phyloP scores from a whole-genome alignment of 2,888 invertebrate species.

The Sipunculus nudus region DNA sequence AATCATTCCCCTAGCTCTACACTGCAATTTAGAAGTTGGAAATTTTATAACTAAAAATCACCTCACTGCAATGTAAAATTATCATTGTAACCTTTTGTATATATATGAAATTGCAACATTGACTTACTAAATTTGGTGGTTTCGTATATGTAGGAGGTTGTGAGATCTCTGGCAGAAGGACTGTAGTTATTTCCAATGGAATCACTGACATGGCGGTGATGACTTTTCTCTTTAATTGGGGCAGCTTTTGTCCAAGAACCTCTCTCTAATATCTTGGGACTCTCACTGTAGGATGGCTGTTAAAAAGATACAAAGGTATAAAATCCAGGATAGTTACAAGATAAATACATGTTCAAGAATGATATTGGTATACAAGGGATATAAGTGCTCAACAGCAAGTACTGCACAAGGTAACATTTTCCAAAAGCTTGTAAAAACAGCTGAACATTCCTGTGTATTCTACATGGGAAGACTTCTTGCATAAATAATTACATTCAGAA shows the following conservation, averaged over 20 bases:
- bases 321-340: not conserved
- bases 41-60: too few relatives aligned
- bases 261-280: conserved; percentile 57
- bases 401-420: not conserved
- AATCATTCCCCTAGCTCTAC: too few relatives aligned
- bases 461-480: too few relatives aligned
- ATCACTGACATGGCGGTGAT: conserved; percentile 59
- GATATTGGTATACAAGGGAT: too few relatives aligned
- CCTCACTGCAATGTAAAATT: too few relatives aligned
- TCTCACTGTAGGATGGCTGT: conserved; percentile 58
- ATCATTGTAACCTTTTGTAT: too few relatives aligned
- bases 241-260: conserved; percentile 63
- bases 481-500: too few relatives aligned
- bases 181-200: conserved; percentile 66
- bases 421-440: not conserved
- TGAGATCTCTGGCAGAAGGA: conserved; percentile 57
- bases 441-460: too few relatives aligned
- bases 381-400: too few relatives aligned
- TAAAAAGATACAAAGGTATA: conserved; percentile 17
- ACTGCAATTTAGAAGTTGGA: too few relatives aligned
- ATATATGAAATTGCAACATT: not conserved
- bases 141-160: conserved; percentile 58
- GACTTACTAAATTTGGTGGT: conserved; percentile 53
- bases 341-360: conserved; percentile 18
- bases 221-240: conserved; percentile 60